phyloP scores from a whole-genome alignment of 1,140 invertebrate genomes.

The Drosophila subobscura region DNA sequence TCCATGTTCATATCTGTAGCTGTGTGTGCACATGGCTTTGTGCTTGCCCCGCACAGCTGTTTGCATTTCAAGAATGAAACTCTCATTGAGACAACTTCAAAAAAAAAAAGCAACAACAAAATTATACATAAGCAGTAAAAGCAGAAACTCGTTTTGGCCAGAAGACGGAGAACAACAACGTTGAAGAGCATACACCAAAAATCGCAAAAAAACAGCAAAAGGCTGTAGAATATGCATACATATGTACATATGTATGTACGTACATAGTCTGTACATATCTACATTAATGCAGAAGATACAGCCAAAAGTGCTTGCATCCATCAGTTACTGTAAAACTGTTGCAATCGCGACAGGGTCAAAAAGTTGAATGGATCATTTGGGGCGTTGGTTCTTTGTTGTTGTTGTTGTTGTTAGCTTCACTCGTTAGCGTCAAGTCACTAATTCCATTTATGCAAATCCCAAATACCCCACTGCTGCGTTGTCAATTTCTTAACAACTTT shows the following conservation, averaged over 20 bases:
- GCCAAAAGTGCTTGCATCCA: constrained; percentile 1
- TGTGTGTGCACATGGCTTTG: constrained; percentile 33
- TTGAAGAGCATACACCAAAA: constrained; percentile 49
- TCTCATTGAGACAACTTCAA: constrained; percentile 60
- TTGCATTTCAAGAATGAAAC: constrained; percentile 79
- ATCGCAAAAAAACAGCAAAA: constrained; percentile 6
- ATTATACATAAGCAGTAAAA: neutral
- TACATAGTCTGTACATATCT: constrained; percentile 3
- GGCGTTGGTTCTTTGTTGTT: constrained; percentile 22
- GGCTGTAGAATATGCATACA: neutral
- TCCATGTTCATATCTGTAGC: constrained; percentile 10
- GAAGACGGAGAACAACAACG: constrained; percentile 43
- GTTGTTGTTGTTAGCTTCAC: constrained; percentile 8
- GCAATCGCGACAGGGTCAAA: constrained; percentile 33
- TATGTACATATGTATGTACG: neutral
- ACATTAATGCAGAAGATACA: too few relatives aligned
- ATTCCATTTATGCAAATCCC: constrained; percentile 48
- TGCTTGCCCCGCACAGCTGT: constrained; percentile 67
- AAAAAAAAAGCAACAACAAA: constrained; percentile 3
- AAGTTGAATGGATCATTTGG: constrained; percentile 30
- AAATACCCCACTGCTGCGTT: constrained; percentile 23
- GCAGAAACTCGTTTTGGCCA: constrained; percentile 59
- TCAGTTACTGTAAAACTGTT: constrained; percentile 1
- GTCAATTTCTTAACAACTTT: constrained; percentile 73
- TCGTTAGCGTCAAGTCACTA: constrained; percentile 58